Conservation (phyloP, 1,140 invertebrate species). For the Piezodorus guildinii region DNA sequence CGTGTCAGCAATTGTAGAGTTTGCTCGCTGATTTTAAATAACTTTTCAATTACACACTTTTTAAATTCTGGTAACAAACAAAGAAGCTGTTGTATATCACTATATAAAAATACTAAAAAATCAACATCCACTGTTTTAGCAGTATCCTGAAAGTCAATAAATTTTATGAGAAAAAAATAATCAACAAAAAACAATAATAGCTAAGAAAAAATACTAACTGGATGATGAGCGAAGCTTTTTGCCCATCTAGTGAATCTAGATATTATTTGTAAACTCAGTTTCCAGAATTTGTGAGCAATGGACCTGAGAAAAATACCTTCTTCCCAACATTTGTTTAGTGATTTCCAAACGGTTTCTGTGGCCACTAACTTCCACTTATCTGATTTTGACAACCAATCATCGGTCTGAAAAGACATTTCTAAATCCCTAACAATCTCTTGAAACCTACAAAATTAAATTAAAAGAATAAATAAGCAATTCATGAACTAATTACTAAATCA, state of each 20-base stretch:
- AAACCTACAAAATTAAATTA: conserved; percentile 41
- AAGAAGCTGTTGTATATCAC: conserved; percentile 5
- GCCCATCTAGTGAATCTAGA: conserved; percentile 64
- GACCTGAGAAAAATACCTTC: conserved; percentile 59
- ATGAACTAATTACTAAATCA: no score
- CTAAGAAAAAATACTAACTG: not conserved
- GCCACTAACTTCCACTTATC: conserved; percentile 22
- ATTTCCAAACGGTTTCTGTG: conserved; percentile 43
- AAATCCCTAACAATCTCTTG: conserved; percentile 73
- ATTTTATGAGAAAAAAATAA: not conserved
- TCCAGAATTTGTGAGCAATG: conserved; percentile 72
- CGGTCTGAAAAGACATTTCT: conserved; percentile 44
- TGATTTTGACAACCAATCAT: conserved; percentile 11
- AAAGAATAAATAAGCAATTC: no score
- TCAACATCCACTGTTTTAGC: not conserved
- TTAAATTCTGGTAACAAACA: not conserved
- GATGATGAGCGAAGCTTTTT: conserved; percentile 14
- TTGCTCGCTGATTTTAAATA: conserved; percentile 8
- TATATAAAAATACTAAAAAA: conserved; percentile 20
- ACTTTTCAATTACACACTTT: conserved; percentile 1
- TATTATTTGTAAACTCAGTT: conserved; percentile 68
- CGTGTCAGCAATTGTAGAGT: conserved; percentile 8
- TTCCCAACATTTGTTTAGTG: conserved; percentile 56
- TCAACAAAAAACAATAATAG: not conserved
- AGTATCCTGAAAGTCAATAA: conserved; percentile 17